phyloP scores from a whole-genome alignment of 2,888 invertebrate genomes.

The Adineta ricciae region DNA sequence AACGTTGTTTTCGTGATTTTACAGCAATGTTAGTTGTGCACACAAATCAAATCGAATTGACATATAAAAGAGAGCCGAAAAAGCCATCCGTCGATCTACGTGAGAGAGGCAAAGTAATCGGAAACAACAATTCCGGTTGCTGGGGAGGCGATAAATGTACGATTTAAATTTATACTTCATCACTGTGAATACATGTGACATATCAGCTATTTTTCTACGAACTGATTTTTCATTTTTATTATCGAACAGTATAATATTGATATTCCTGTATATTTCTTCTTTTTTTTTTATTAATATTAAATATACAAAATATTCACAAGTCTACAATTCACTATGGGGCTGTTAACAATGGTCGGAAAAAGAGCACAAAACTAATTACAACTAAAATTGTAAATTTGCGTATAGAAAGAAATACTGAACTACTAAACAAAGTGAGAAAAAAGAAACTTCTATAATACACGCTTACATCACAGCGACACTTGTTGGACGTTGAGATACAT shows the following conservation, averaged over 20 bases:
- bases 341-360: neutral
- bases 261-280: neutral
- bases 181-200: slow-evolving; percentile 28
- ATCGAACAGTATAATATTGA: too few relatives aligned
- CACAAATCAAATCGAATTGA: neutral
- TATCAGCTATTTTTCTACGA: slow-evolving; percentile 40
- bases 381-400: neutral
- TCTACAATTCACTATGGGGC: neutral
- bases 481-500: neutral
- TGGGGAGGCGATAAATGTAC: neutral
- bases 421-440: neutral
- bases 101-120: neutral
- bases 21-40: neutral
- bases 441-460: neutral
- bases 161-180: neutral
- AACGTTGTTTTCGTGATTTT: slow-evolving; percentile 68
- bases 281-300: neutral
- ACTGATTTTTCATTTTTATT: too few relatives aligned
- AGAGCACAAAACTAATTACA: neutral
- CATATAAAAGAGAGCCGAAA: neutral
- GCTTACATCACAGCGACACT: neutral
- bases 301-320: neutral
- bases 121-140: neutral
- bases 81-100: neutral
- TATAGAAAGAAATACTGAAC: neutral